phyloP scores from a whole-genome alignment of 30 jellyfish, hydroid and myxozoan genomes.

The Catostylus mosaicus region DNA sequence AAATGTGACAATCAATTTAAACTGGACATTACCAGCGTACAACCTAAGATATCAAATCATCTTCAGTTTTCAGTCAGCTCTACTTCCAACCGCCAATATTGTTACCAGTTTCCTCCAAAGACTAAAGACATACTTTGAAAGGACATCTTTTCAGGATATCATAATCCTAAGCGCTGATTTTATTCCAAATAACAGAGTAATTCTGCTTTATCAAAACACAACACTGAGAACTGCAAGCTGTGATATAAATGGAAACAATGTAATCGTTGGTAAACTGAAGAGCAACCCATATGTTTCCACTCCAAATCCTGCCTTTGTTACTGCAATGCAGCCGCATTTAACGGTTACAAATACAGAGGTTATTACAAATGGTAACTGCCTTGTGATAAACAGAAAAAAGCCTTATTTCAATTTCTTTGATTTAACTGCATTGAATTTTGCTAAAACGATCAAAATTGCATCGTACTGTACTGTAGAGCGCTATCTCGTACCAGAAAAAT shows the following conservation, averaged over 20 bases:
- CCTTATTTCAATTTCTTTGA: constrained; percentile 50
- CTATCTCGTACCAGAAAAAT: constrained; percentile 57
- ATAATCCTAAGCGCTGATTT: constrained; percentile 31
- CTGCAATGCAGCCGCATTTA: constrained; percentile 85
- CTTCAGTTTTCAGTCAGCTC: constrained; percentile 4
- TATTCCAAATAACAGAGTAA: constrained; percentile 21
- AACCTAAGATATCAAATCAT: constrained; percentile 37
- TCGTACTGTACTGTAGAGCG: constrained; percentile 29
- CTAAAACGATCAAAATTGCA: not conserved
- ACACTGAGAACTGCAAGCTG: constrained; percentile 70
- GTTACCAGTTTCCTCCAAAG: constrained; percentile 33
- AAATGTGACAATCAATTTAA: constrained; percentile 29
- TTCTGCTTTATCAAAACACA: constrained; percentile 61
- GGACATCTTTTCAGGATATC: constrained; percentile 30
- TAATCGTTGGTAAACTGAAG: constrained; percentile 31
- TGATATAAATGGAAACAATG: constrained; percentile 53
- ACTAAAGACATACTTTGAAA: constrained; percentile 54
- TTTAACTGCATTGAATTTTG: constrained; percentile 6
- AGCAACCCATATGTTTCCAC: not conserved
- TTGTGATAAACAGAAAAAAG: constrained; percentile 18
- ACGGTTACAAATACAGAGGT: constrained; percentile 21
- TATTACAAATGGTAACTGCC: constrained; percentile 53
- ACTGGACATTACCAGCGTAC: constrained; percentile 56
- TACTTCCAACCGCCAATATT: constrained; percentile 43
- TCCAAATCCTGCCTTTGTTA: constrained; percentile 44